phyloP scores from a whole-genome alignment of 1,140 invertebrate species.

The Atta colombica region DNA sequence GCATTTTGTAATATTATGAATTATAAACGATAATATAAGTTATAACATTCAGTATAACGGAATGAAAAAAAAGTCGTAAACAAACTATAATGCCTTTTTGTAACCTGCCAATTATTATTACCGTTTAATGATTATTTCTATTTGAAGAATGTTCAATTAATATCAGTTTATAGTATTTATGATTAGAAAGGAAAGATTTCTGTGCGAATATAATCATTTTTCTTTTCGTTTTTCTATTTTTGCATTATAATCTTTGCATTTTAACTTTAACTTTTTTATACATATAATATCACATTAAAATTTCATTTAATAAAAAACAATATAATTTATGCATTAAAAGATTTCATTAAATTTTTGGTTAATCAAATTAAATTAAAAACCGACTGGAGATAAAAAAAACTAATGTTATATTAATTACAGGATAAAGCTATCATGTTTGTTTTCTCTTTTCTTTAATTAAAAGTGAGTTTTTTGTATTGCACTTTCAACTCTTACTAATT shows the following conservation, averaged over 20 bases:
- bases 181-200: neutral
- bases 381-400: neutral
- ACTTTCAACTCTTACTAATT: neutral
- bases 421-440: neutral
- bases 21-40: conserved; percentile 6
- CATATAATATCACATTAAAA: neutral
- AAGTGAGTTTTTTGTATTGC: neutral
- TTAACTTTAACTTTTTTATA: neutral
- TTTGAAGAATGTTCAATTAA: neutral
- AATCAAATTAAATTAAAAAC: neutral
- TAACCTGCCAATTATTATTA: conserved; percentile 21
- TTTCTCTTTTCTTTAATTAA: neutral
- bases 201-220: neutral
- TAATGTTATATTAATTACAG: conserved; percentile 22
- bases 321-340: neutral
- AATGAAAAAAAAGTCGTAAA: conserved; percentile 5
- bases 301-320: neutral
- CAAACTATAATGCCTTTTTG: neutral
- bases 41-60: conserved; percentile 1
- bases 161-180: conserved; percentile 6
- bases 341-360: neutral
- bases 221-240: neutral
- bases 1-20: conserved; percentile 8
- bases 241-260: neutral
- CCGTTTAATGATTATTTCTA: too few relatives aligned